Percentiles rank a stretch among this genome's conserved stretches.
phyloP scores from a whole-genome alignment of 2,113 vertebrate species.

The Neomonachus schauinslandi region DNA sequence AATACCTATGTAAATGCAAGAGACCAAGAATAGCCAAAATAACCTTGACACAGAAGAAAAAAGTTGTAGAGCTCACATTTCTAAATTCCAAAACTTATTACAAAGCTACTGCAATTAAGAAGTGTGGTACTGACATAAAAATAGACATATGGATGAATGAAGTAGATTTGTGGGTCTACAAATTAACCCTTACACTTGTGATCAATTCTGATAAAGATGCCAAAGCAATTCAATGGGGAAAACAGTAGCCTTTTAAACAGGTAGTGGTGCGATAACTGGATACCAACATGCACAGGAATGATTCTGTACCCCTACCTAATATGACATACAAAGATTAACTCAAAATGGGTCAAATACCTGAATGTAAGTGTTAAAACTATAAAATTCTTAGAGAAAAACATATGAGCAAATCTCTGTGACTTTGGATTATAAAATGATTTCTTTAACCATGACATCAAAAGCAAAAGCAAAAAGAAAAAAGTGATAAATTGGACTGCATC shows the following conservation, averaged over 20 bases:
- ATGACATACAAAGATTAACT: not conserved
- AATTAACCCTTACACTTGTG: not conserved
- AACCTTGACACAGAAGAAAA: not conserved
- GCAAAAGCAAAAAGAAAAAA: not conserved
- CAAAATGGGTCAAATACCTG: not conserved
- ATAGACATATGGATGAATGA: not conserved
- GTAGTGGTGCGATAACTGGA: not conserved
- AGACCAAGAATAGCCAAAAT: not conserved
- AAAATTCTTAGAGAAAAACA: not conserved
- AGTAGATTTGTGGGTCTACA: not conserved
- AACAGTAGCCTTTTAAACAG: not conserved
- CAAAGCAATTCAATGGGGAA: not conserved
- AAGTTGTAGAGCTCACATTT: not conserved
- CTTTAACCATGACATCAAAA: not conserved
- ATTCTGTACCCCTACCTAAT: not conserved
- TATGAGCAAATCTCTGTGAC: not conserved
- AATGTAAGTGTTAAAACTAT: not conserved
- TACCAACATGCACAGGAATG: not conserved
- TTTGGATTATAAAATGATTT: not conserved
- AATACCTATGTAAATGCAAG: not conserved
- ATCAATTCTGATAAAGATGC: not conserved
- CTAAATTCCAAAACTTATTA: not conserved
- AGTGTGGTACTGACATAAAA: not conserved
- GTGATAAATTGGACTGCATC: not conserved
- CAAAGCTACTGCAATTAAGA: not conserved